A percentile compares a stretch with the other conserved stretches of the same genome.
Evolutionary conservation across 1,140 invertebrate genomes (phyloP).

Genomic region (Eurosta solidaginis): DNA sequence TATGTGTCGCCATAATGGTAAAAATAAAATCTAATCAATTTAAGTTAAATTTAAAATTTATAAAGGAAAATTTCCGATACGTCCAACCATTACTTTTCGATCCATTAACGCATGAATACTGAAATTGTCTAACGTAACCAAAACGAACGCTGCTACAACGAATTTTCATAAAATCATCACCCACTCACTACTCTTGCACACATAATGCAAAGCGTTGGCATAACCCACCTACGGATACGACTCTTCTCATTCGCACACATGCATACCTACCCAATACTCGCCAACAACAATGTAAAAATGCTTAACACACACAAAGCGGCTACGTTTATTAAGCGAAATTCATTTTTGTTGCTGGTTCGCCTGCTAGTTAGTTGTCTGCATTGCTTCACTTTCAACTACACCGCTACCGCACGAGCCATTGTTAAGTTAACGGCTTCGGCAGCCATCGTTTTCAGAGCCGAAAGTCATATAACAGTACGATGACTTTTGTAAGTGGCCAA

Average conservation of each 20-base stretch:
- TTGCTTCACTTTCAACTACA: background rate
- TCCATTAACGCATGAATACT: background rate
- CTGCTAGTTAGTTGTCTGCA: background rate
- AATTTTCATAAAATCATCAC: background rate
- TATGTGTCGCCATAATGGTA: too few relatives aligned
- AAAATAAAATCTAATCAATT: too few relatives aligned
- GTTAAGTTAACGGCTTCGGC: background rate
- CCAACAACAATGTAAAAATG: background rate
- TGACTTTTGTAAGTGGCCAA: conserved; percentile 41
- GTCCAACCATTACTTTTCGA: too few relatives aligned
- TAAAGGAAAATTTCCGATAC: too few relatives aligned
- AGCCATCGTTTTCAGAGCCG: conserved; percentile 11
- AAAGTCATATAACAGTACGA: background rate
- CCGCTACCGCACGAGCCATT: background rate
- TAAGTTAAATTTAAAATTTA: background rate
- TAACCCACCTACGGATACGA: background rate
- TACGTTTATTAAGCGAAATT: background rate
- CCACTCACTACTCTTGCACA: conserved; percentile 6
- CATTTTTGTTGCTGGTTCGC: background rate
- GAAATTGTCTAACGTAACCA: background rate
- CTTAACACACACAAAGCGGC: background rate
- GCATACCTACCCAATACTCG: background rate
- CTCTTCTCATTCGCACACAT: conserved; percentile 5
- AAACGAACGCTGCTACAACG: background rate
- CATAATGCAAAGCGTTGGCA: background rate